Conservation (phyloP, 2,888 invertebrate species). For the Trichopria drosophilae region DNA sequence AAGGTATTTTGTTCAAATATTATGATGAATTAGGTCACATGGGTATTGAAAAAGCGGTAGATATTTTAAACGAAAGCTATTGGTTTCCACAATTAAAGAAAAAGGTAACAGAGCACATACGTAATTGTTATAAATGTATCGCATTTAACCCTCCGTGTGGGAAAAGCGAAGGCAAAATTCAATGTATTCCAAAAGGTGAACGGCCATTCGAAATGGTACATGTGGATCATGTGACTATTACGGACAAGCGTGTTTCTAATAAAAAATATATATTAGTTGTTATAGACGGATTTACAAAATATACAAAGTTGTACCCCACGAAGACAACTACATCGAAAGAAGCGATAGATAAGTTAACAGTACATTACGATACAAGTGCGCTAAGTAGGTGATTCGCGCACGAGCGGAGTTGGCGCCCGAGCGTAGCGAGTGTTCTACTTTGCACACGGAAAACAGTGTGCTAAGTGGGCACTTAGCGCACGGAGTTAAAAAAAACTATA, state of each 20-base stretch:
- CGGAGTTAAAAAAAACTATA: too few relatives aligned
- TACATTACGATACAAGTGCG: too few relatives aligned
- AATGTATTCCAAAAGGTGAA: constrained; percentile 29
- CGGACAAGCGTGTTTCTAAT: background rate
- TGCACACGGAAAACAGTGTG: too few relatives aligned
- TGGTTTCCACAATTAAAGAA: constrained; percentile 34
- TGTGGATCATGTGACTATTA: constrained; percentile 31
- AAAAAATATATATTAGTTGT: constrained; percentile 31
- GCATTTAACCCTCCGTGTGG: constrained; percentile 14
- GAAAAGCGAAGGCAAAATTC: constrained; percentile 31
- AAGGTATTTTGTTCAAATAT: constrained; percentile 16
- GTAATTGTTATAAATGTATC: constrained; percentile 33
- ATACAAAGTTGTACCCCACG: too few relatives aligned
- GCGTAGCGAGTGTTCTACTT: too few relatives aligned
- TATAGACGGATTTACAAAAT: constrained; percentile 29
- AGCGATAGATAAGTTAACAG: constrained; percentile 17
- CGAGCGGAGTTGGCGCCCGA: too few relatives aligned
- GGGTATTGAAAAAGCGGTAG: constrained; percentile 26
- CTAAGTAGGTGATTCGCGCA: too few relatives aligned
- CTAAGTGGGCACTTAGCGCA: too few relatives aligned
- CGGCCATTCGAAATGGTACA: constrained; percentile 33
- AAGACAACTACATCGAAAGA: constrained; percentile 24
- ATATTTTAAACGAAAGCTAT: constrained; percentile 27
- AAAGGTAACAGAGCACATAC: constrained; percentile 27
- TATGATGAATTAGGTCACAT: constrained; percentile 35